Evolutionary conservation across 2,113 vertebrate genomes (phyloP).

Genomic region (Sterna hirundo): DNA sequence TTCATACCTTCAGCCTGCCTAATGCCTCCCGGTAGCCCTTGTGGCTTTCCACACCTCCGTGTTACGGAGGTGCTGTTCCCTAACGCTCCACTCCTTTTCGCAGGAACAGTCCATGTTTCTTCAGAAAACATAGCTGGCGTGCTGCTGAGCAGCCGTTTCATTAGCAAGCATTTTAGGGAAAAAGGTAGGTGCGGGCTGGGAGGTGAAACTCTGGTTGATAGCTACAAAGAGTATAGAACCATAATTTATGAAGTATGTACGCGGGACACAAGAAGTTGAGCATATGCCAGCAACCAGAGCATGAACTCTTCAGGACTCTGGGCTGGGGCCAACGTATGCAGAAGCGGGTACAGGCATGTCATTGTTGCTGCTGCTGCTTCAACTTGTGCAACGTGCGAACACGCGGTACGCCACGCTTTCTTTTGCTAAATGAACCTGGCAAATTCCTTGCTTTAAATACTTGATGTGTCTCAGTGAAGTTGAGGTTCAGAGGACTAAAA

Average conservation of each 20-base stretch:
- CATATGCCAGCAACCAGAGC: not conserved
- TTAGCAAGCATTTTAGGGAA: not conserved
- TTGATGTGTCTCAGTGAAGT: not conserved
- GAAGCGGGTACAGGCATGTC: not conserved
- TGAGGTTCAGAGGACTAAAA: not conserved
- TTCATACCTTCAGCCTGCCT: not conserved
- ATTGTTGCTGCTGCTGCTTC: not conserved
- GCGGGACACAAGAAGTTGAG: not conserved
- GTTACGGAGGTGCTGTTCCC: not conserved
- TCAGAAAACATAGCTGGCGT: not conserved
- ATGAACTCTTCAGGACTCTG: not conserved
- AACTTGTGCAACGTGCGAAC: not conserved
- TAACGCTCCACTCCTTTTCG: not conserved
- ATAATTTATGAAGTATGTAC: not conserved
- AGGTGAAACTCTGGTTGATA: not conserved
- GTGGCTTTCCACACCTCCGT: not conserved
- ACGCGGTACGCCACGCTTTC: not conserved
- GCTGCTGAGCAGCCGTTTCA: not conserved
- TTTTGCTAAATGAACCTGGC: not conserved
- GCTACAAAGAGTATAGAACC: not conserved
- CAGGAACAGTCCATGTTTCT: not conserved
- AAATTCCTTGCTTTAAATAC: not conserved
- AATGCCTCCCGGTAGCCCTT: not conserved
- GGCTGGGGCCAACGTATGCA: not conserved
- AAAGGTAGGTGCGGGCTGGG: not conserved